Conservation (phyloP, 2,797 vertebrate genomes). For the Trichosurus vulpecula region DNA sequence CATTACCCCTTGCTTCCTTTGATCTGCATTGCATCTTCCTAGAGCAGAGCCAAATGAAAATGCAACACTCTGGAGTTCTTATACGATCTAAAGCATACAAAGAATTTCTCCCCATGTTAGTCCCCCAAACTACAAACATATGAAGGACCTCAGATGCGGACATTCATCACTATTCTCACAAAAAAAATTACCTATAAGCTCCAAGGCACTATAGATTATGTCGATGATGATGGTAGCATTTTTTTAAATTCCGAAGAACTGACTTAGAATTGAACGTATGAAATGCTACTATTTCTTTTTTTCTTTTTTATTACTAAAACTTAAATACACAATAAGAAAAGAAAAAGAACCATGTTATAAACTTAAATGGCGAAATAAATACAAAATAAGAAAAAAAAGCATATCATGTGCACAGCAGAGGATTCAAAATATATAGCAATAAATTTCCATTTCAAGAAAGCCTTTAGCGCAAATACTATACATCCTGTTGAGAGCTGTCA, state of each 20-base stretch:
- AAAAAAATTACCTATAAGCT: background rate
- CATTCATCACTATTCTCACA: background rate
- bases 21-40: background rate
- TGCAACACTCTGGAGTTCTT: background rate
- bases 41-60: background rate
- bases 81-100: background rate
- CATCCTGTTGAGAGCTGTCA: no score
- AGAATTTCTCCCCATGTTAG: background rate
- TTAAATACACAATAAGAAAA: no score
- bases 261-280: background rate
- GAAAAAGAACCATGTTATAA: no score
- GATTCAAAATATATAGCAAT: no score
- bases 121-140: background rate
- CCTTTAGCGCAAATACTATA: no score
- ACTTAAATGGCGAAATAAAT: no score
- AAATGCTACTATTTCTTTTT: background rate
- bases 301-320: no score
- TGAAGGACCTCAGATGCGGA: background rate
- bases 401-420: no score
- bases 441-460: no score
- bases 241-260: background rate
- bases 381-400: no score
- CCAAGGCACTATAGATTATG: background rate
- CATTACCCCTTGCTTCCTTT: background rate
- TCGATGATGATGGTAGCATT: background rate